Base-by-base conservation (phyloP, 1,140 invertebrate genomes). In the Drosophila sechellia region DNA sequence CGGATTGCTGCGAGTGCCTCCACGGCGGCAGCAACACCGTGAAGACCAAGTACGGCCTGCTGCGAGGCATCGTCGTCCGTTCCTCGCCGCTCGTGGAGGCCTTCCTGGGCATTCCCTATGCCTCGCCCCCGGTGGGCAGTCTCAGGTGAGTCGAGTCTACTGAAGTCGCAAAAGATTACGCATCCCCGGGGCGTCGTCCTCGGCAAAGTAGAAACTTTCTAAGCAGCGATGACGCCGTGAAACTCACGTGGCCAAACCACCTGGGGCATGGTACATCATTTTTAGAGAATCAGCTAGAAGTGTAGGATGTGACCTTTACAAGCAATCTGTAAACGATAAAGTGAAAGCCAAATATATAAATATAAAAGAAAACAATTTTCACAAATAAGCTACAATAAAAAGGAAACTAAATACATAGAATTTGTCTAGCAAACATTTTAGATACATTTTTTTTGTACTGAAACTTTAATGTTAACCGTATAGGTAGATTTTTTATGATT, bases 51-150 rank as follows among this genome's bases (percentile, higher is more conserved):
- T 98, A 98, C 94, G 97, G 97, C 22, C 95, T 95, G 27, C 93
- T 98, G 69, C 94, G 97, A 11, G 97, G 97, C 34, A 94, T 97
- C 85, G 95, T 98, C 55, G 95, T 97, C 35, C 95, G 96, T 83
- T 94, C 94, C 58, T 94, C 95, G 83, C 95, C 95, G 27, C 95
- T 96, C 27, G 97, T 98, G 39, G 98, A 98, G 92, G 96, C 97
- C n/a, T 99, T 98, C 92, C 94, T 98, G 68, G 98, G 98, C 39
- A 96, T 99, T 63, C 98, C 98, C 1, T 99, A 99, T 93, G 98
- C 94, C 59, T 94, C 94, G 54, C 94, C 94, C 42, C 94, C 94
- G 37, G 91, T 92, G 63, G 91, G 91, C 77, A 92, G 91, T 81
- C 85, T 92, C 75, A 92, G 91, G 91, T 92, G 79, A 91, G 86